phyloP scores from a whole-genome alignment of 1,140 invertebrate species.

The Scylla paramamosain region DNA sequence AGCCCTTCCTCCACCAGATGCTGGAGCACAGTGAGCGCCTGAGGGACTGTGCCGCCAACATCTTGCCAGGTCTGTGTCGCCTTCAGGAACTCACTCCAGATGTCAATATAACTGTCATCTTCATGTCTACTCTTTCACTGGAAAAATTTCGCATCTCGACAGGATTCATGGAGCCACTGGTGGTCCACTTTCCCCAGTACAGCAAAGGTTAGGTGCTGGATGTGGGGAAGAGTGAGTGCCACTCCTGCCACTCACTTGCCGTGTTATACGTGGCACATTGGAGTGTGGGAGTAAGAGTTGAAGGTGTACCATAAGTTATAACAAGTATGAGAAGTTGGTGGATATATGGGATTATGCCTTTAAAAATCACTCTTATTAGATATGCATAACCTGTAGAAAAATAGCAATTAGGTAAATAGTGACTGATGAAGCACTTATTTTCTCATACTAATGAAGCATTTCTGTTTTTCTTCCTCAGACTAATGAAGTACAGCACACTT shows the following conservation, averaged over 20 bases:
- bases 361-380: too few species aligned
- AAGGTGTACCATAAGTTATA: background rate
- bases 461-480: too few species aligned
- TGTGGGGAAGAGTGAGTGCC: background rate
- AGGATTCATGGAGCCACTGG: slow-evolving; percentile 87
- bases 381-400: too few species aligned
- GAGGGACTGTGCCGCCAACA: slow-evolving; percentile 86
- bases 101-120: slow-evolving; percentile 87
- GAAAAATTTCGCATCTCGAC: slow-evolving; percentile 88
- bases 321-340: too few species aligned
- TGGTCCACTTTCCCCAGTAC: slow-evolving; percentile 90
- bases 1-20: slow-evolving; percentile 80
- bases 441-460: too few species aligned
- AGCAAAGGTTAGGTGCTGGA: slow-evolving; percentile 82
- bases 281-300: background rate
- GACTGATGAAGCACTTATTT: too few species aligned
- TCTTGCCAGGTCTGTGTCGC: slow-evolving; percentile 86
- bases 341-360: too few species aligned
- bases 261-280: background rate
- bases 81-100: slow-evolving; percentile 87
- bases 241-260: background rate
- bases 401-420: too few species aligned
- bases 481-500: too few species aligned
- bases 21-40: slow-evolving; percentile 91
- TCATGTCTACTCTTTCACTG: slow-evolving; percentile 88